A percentile compares a stretch with the other conserved stretches of the same genome.
Conservation (phyloP, 2,113 vertebrate species). For the Cololabis saira region DNA sequence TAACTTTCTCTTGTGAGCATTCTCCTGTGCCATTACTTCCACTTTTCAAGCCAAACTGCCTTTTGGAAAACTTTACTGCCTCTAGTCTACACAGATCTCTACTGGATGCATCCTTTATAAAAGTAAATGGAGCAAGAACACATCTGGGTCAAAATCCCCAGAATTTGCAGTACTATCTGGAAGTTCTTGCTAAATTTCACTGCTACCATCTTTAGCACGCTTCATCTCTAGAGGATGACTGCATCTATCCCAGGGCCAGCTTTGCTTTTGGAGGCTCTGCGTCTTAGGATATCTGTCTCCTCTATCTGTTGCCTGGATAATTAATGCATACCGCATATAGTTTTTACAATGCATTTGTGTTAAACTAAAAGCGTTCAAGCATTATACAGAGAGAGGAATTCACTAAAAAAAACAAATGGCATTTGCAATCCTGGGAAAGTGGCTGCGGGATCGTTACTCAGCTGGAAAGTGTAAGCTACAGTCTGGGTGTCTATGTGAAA, state of each 20-base stretch:
- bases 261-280: neutral
- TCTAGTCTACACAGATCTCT: too few species aligned
- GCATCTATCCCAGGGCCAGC: neutral
- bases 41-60: too few species aligned
- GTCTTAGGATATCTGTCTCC: neutral
- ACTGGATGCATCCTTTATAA: too few species aligned
- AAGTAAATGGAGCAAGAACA: too few species aligned
- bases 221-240: neutral
- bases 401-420: conserved; percentile 5
- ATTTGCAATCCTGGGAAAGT: conserved; percentile 38
- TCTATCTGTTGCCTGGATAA: conserved; percentile 1
- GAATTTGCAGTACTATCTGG: too few species aligned
- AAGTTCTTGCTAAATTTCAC: too few species aligned
- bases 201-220: neutral
- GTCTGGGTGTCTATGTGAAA: conserved; percentile 50
- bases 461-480: conserved; percentile 30
- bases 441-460: conserved; percentile 38
- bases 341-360: neutral
- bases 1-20: too few species aligned
- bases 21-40: too few species aligned
- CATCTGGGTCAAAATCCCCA: too few species aligned
- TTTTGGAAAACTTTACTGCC: too few species aligned
- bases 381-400: conserved; percentile 13
- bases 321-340: neutral
- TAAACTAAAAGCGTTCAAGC: neutral